These are phyloP conservation scores for Alcis repandata DNA, from an alignment of 2,888 invertebrate species.

Conservation along the genomic window DNA sequence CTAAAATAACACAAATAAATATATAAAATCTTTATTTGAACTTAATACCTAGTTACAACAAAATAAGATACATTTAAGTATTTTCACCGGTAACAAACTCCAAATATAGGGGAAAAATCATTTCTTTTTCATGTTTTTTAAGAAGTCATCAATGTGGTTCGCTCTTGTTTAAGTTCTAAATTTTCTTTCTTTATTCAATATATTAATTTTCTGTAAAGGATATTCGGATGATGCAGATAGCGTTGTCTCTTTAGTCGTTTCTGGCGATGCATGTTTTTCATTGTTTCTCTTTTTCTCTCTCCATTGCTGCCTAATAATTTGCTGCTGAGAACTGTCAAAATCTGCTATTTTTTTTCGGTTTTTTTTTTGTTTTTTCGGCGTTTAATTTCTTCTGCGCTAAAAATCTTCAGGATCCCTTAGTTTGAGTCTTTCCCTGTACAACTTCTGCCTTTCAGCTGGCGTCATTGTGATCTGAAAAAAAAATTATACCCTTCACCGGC, in stretches of 20 bases:
- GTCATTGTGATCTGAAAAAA: constrained; percentile 33
- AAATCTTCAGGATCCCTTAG: constrained; percentile 25
- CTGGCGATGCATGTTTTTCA: constrained; percentile 19
- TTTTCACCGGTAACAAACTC: too few species aligned
- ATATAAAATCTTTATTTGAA: too few species aligned
- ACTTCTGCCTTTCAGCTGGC: constrained; percentile 30
- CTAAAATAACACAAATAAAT: too few species aligned
- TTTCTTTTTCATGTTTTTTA: constrained; percentile 16
- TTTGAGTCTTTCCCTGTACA: constrained; percentile 29
- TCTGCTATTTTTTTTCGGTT: constrained; percentile 30
- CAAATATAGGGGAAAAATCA: too few species aligned
- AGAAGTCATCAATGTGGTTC: constrained; percentile 8
- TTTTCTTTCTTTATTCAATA: constrained; percentile 25
- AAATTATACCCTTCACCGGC: constrained; percentile 14
- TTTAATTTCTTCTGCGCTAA: constrained; percentile 14
- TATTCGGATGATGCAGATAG: constrained; percentile 22
- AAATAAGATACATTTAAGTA: too few species aligned
- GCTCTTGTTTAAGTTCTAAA: constrained; percentile 19
- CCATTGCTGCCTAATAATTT: constrained; percentile 34
- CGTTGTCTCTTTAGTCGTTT: constrained; percentile 22
- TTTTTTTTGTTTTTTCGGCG: constrained; percentile 20
- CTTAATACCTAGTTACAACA: too few species aligned
- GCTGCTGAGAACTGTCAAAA: constrained; percentile 22
- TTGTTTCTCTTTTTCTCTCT: constrained; percentile 30
- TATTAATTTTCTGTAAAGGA: constrained; percentile 21